Conservation (phyloP, 2,888 invertebrate genomes). For the Nowickia ferox region DNA sequence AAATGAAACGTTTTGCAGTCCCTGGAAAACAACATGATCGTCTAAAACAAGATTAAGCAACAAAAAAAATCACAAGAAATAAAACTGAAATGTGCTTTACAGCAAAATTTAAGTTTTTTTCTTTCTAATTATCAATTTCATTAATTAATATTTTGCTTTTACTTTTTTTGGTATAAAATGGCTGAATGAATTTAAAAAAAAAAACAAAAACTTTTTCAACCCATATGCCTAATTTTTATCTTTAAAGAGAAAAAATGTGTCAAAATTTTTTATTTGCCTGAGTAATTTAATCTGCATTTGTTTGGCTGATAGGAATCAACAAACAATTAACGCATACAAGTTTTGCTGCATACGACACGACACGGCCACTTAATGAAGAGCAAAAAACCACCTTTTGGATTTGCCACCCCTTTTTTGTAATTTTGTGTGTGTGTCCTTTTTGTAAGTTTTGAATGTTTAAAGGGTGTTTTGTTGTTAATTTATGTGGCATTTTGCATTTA, state of each 20-base stretch:
- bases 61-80: neutral
- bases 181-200: neutral
- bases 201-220: neutral
- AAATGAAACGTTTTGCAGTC: conserved; percentile 40
- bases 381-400: neutral
- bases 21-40: conserved; percentile 14
- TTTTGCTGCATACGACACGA: neutral
- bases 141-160: neutral
- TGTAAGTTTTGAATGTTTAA: neutral
- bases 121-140: neutral
- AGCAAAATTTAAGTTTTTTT: neutral
- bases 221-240: conserved; percentile 31
- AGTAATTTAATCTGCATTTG: conserved; percentile 56
- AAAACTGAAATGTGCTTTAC: neutral
- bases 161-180: neutral
- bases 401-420: conserved; percentile 45
- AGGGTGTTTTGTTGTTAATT: conserved; percentile 64
- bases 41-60: conserved; percentile 4
- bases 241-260: conserved; percentile 54
- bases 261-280: conserved; percentile 30
- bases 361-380: neutral
- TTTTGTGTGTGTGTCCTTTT: neutral
- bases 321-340: conserved; percentile 60
- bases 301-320: conserved; percentile 61
- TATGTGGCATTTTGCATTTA: conserved; percentile 70